Evolutionary conservation across 2,113 vertebrate genomes (phyloP).

Genomic region (Odontophorus gujanensis): DNA sequence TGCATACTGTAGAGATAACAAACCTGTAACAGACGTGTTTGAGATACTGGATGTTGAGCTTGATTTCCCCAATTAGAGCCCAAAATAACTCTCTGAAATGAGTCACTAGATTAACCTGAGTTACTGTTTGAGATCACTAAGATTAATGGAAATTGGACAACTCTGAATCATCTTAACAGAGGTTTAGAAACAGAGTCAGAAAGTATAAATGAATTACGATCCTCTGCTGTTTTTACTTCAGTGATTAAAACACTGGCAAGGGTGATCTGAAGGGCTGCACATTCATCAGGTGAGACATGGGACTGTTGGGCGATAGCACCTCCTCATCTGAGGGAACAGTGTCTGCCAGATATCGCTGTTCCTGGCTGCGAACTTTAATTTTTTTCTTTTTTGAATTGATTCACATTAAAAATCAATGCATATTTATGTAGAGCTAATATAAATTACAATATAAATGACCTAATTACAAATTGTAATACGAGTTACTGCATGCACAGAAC

Average conservation of each 20-base stretch:
- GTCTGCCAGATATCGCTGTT: not conserved
- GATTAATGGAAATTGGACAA: not conserved
- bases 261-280: not conserved
- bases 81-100: not conserved
- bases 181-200: not conserved
- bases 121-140: not conserved
- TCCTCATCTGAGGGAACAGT: not conserved
- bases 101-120: not conserved
- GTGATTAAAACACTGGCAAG: not conserved
- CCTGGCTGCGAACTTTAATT: not conserved
- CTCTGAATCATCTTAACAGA: not conserved
- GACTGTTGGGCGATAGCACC: not conserved
- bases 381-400: not conserved
- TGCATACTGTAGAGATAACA: not conserved
- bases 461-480: not conserved
- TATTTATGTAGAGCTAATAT: not conserved
- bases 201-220: not conserved
- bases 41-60: not conserved
- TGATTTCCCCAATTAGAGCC: not conserved
- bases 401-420: not conserved
- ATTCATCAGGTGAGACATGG: not conserved
- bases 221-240: not conserved
- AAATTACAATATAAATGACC: not conserved
- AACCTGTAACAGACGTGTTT: not conserved
- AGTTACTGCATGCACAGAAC: not conserved